Base-by-base conservation (phyloP, 2,113 vertebrate species). In the Asarcornis scutulata region DNA sequence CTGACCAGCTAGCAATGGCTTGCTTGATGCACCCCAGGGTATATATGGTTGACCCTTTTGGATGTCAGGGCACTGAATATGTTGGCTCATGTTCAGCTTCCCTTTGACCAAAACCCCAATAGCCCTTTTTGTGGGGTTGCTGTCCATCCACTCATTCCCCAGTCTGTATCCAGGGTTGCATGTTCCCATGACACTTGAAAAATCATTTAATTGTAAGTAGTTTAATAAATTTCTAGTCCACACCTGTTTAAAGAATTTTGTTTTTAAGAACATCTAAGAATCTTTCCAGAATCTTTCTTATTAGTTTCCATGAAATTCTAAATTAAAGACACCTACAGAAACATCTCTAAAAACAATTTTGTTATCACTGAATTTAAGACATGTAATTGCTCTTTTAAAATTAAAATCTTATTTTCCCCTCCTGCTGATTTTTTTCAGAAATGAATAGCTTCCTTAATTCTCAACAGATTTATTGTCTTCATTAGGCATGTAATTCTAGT, bases 211-310 rank as follows among this genome's bases (percentile, higher is more conserved):
- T 9, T 52, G 50, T 64, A 63, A 52, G 5, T 6, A 40, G 4
- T 77, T 79, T 55, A 63, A 34, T 26, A 44, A 7, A 80, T n/a
- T 31, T 69, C 1, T 46, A 42, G 50, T 6, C 4, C 6, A 13
- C 27, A 56, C 0, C 0, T 1, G 3, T 42, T 16, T 63, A 53
- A 67, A 83, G 56, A 71, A 1, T 17, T 58, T 7, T 44, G 2
- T 63, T 11, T 38, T 56, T 56, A 56, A 17, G 27, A 31, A 31
- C 15, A 56, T 31, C 29, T 56, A 56, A 14, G 86, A 86, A 63
- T 32, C 1, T 56, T 93, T 56, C 18, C 11, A 14, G 86, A 86
- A 63, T 32, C 1, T 56, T 93, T 56, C 18, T 9, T 1, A 66
- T 48, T 4, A 9, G 3, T 74, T 91, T 46, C 9, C 26, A 50